Conservation (phyloP, 2,797 vertebrate species). For the Chaetodon trifasciatus region DNA sequence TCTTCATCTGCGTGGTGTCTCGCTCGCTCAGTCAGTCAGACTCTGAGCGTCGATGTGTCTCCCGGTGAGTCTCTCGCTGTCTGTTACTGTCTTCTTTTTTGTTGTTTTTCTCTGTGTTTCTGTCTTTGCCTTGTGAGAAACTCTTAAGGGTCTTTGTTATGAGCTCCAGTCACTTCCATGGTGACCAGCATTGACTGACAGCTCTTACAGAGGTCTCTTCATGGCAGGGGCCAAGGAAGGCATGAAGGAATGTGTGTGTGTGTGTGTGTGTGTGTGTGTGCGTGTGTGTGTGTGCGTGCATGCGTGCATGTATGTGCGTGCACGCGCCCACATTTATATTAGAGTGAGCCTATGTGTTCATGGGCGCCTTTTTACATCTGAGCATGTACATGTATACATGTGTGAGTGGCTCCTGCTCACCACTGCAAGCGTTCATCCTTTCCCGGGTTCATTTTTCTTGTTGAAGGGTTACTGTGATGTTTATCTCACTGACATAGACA, state of each 20-base stretch:
- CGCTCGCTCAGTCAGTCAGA: constrained; percentile 72
- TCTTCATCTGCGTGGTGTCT: constrained; percentile 71
- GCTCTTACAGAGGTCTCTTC: constrained; percentile 86
- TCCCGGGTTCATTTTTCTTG: constrained; percentile 86
- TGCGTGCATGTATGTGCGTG: no score
- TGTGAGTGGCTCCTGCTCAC: constrained; percentile 57
- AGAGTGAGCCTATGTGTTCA: constrained; percentile 42
- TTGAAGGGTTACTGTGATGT: constrained; percentile 85
- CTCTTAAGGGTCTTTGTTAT: constrained; percentile 83
- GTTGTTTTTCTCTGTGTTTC: constrained; percentile 71
- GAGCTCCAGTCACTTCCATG: constrained; percentile 80
- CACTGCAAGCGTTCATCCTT: constrained; percentile 59
- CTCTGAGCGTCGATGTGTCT: constrained; percentile 61
- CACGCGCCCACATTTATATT: constrained; percentile 12
- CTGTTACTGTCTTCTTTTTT: constrained; percentile 72
- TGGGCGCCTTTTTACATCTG: constrained; percentile 46
- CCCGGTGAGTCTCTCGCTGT: constrained; percentile 65
- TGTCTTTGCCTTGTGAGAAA: constrained; percentile 79
- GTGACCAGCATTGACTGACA: constrained; percentile 85
- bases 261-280: no score
- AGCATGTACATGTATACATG: constrained; percentile 50
- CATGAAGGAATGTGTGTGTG: constrained; percentile 68
- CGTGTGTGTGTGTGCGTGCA: no score
- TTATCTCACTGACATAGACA: constrained; percentile 88
- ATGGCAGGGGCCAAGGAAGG: constrained; percentile 78